Evolutionary conservation across 2,888 invertebrate species (phyloP).

Genomic region (Dysmachus trigonus): DNA sequence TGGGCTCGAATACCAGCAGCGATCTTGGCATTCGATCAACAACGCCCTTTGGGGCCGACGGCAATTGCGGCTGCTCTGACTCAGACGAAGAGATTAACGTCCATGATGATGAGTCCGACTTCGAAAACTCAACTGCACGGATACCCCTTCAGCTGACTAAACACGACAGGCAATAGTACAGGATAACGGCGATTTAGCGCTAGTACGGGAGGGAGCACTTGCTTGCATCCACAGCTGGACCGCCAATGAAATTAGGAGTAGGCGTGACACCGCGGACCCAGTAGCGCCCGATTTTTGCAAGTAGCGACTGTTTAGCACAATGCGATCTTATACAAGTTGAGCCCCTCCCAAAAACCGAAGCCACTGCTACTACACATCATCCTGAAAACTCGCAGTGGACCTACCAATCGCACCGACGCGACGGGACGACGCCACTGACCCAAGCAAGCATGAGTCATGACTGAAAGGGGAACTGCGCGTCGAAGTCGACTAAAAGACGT

Average conservation of each 20-base stretch:
- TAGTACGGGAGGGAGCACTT: background rate
- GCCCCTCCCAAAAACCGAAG: background rate
- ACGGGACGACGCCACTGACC: background rate
- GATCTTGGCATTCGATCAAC: background rate
- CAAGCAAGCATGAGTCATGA: background rate
- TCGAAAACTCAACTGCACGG: slow-evolving; percentile 58
- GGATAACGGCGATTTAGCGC: background rate
- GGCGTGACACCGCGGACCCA: background rate
- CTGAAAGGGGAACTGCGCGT: background rate
- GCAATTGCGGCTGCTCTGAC: slow-evolving; percentile 57
- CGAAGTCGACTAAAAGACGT: background rate
- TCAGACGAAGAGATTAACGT: slow-evolving; percentile 84
- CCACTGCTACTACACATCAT: background rate
- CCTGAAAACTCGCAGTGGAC: background rate
- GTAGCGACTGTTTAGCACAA: background rate
- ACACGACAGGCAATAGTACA: slow-evolving; percentile 56
- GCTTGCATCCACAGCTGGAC: background rate
- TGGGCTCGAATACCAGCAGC: slow-evolving; percentile 7
- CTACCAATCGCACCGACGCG: background rate
- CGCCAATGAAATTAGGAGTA: background rate
- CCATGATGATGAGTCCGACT: slow-evolving; percentile 76
- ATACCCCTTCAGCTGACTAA: slow-evolving; percentile 62
- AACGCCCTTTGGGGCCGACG: background rate
- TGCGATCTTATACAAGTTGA: background rate
- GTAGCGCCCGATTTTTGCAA: background rate